Evolutionary conservation across 2,113 vertebrate species (phyloP).

Genomic region (Mohoua ochrocephala): DNA sequence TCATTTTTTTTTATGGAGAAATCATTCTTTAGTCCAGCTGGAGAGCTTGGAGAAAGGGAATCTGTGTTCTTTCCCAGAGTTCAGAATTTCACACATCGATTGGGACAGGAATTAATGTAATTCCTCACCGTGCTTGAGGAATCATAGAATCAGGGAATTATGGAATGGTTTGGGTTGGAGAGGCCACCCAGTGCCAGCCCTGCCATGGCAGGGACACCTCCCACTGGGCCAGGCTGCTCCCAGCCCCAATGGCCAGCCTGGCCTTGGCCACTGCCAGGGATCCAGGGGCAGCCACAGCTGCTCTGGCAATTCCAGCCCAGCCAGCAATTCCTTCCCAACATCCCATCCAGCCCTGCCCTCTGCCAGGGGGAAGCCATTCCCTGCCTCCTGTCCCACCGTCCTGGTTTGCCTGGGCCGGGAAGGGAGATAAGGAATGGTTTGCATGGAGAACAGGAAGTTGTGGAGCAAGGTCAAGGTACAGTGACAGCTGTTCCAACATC

Average conservation of each 20-base stretch:
- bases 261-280: background rate
- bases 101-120: background rate
- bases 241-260: background rate
- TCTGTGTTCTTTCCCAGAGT: background rate
- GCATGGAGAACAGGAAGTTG: background rate
- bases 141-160: background rate
- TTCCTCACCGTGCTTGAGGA: fast-evolving
- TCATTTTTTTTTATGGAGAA: background rate
- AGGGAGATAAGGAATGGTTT: background rate
- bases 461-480: background rate
- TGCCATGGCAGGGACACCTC: background rate
- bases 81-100: background rate
- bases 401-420: background rate
- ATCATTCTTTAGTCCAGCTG: fast-evolving
- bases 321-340: fast-evolving
- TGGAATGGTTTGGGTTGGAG: background rate
- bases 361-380: background rate
- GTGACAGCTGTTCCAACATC: background rate
- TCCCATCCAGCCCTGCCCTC: background rate
- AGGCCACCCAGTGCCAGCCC: fast-evolving
- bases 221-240: background rate
- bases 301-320: background rate
- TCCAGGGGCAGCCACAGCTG: background rate
- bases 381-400: background rate
- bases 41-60: background rate